Base-by-base conservation (phyloP, 2,113 vertebrate species). In the Leptodactylus fuscus region DNA sequence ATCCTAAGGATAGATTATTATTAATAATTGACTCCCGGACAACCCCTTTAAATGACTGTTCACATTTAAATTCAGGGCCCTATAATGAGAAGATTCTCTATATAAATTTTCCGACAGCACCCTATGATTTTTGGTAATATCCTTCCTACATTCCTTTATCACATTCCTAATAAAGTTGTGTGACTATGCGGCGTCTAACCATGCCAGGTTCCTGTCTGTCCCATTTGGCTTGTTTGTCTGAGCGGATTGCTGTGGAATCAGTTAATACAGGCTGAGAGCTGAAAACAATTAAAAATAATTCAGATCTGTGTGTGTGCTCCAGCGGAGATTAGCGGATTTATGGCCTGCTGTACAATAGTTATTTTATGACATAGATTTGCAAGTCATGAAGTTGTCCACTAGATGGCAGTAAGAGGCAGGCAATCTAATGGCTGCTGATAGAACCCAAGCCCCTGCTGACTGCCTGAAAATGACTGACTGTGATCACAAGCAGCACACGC, bases 301-400 rank as follows among this genome's bases (percentile, higher is more conserved):
- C 38, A 11, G 44, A 67, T 27, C 79, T 16, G 60, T 32, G 79
- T 29, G 67, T 48, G 44, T 48, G 36, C 53, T 83, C 34, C 29
- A 34, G 82, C 18, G 3, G 70, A 60, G 70, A 83, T 75, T 83
- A 83, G n/a, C 24, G 81, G 65, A 82, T 83, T 83, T 48, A 58
- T 83, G 13, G 32, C 16, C 71, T 62, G 53, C 18, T 46, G 18
- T 46, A 15, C 69, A 48, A 36, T 55, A 11, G 5, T 75, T 51
- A 51, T 82, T 70, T 46, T 27, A 49, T 67, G 13, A 81, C 18
- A 81, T 24, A 67, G 80, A 70, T 82, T 67, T 81, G n/a, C n/a
- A n/a, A 24, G 38, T 51, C 10, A n/a, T n/a, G 24, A 71, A 18
- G 22, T 20, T 73, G 67, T 29, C 51, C 70, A 76, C 82, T 32